Conservation (phyloP, 2,113 vertebrate genomes). For the Pygoscelis adeliae region DNA sequence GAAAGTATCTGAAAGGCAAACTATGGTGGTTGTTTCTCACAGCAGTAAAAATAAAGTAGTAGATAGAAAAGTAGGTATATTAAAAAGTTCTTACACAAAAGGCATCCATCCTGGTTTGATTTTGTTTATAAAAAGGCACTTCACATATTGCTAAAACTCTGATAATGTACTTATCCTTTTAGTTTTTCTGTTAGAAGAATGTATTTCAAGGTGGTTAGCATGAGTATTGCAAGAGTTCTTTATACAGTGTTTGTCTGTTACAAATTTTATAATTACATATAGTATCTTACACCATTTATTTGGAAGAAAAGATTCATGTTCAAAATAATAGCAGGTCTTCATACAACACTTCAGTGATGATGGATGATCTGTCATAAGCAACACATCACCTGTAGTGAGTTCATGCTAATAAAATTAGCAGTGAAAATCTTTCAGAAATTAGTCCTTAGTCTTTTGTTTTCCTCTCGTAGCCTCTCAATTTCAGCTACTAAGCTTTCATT, state of each 20-base stretch:
- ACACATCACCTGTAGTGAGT: conserved; percentile 4
- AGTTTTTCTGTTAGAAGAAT: conserved; percentile 11
- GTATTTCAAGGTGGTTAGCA: conserved; percentile 20
- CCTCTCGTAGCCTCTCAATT: conserved; percentile 91
- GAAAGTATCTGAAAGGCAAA: conserved; percentile 47
- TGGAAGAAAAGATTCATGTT: neutral
- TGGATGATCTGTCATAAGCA: conserved; percentile 5
- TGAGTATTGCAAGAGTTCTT: conserved; percentile 38
- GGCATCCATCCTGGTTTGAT: conserved; percentile 36
- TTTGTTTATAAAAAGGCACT: conserved; percentile 75
- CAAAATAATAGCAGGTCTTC: conserved; percentile 40
- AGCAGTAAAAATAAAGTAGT: conserved; percentile 26
- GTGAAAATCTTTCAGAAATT: conserved; percentile 83
- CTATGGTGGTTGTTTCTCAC: conserved; percentile 12
- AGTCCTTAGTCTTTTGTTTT: conserved; percentile 88
- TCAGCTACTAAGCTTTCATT: conserved; percentile 94
- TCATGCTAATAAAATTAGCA: neutral
- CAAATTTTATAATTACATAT: neutral
- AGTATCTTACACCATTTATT: conserved; percentile 35
- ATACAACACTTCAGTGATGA: neutral
- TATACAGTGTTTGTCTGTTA: conserved; percentile 6
- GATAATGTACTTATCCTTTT: conserved; percentile 1
- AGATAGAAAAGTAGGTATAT: conserved; percentile 33
- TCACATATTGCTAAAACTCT: conserved; percentile 48
- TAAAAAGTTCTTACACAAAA: conserved; percentile 46